Evolutionary conservation across 2,888 invertebrate species (phyloP).

Genomic region (Hylaea fasciaria): DNA sequence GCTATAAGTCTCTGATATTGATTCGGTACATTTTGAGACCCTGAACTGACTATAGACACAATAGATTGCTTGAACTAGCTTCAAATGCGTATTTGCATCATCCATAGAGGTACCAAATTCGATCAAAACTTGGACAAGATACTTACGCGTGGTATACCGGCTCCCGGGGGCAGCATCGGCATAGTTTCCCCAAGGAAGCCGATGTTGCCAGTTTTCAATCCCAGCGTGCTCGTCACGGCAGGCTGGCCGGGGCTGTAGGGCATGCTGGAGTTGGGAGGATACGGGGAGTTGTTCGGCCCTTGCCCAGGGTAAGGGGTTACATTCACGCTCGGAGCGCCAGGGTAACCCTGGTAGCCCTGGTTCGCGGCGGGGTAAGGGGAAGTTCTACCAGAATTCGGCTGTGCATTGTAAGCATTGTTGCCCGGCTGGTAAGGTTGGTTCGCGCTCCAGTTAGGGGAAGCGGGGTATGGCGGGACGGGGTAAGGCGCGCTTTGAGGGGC

Average conservation of each 20-base stretch:
- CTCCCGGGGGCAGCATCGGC: conserved; percentile 53
- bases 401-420: conserved; percentile 33
- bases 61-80: no score
- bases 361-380: conserved; percentile 18
- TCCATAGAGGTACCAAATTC: neutral
- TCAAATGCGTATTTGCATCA: neutral
- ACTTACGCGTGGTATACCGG: conserved; percentile 57
- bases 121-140: neutral
- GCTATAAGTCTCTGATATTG: no score
- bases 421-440: conserved; percentile 37
- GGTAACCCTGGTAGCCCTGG: neutral
- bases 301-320: conserved; percentile 1
- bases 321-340: no score
- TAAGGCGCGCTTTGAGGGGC: conserved; percentile 40
- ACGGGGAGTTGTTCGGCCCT: neutral
- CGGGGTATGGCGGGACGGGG: conserved; percentile 34
- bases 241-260: conserved; percentile 31
- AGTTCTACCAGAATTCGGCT: neutral
- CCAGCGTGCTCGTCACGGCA: conserved; percentile 27
- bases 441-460: conserved; percentile 41
- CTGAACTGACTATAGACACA: no score
- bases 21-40: no score
- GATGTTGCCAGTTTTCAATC: conserved; percentile 53
- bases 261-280: conserved; percentile 3
- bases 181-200: conserved; percentile 49